Conservation (phyloP, 2,113 vertebrate species). For the Synodontis membranacea region DNA sequence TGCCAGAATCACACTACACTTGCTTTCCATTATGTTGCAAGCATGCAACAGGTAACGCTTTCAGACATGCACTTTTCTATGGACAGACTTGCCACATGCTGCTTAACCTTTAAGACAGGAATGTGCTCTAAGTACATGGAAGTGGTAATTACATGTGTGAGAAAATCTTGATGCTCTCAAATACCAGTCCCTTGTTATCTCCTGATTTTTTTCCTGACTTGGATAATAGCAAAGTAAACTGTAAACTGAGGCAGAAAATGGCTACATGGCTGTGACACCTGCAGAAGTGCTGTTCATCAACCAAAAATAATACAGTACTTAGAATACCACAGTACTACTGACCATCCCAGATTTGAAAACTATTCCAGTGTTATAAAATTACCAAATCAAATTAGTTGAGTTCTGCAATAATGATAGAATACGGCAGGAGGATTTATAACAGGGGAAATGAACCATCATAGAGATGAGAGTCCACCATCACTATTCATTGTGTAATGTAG, state of each 20-base stretch:
- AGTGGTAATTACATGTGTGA: neutral
- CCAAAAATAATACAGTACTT: neutral
- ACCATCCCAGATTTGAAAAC: neutral
- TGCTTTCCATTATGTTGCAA: conserved; percentile 74
- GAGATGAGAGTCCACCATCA: conserved; percentile 3
- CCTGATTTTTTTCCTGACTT: neutral
- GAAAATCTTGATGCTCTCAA: neutral
- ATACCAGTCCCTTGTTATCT: neutral
- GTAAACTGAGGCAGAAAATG: neutral
- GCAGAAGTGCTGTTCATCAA: neutral
- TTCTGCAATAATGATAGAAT: conserved; percentile 4
- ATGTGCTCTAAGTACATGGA: conserved; percentile 70
- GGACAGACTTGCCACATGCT: conserved; percentile 80
- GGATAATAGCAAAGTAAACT: neutral
- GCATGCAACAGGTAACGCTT: conserved; percentile 81
- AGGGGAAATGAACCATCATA: neutral
- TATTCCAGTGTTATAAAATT: neutral
- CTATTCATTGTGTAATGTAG: conserved; percentile 65
- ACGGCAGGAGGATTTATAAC: conserved; percentile 9
- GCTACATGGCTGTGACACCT: conserved; percentile 13
- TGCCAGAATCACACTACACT: conserved; percentile 75
- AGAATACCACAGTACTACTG: conserved; percentile 1
- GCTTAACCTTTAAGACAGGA: conserved; percentile 82
- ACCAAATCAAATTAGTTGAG: neutral
- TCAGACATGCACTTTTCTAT: conserved; percentile 80